Base-by-base conservation (phyloP, 1,140 invertebrate species). In the Acromyrmex heyeri region DNA sequence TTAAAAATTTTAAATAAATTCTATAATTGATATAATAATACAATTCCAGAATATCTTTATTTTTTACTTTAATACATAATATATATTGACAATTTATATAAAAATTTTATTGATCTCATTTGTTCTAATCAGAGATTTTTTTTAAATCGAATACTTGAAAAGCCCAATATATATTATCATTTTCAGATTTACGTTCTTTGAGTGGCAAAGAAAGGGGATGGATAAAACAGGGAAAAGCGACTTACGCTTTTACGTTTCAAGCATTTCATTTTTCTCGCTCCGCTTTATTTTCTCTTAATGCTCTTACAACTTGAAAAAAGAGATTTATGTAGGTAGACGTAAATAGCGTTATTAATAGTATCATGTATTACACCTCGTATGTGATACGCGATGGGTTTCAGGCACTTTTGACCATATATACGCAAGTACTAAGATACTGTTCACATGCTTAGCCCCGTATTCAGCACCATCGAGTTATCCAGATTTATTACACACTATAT, bases 261-360 rank as follows among this genome's bases (percentile, higher is more conserved):
- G 77, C 77, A 62, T 87, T 55, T 55, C 34, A 21, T 50, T 30
- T 24, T 77, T 73, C 34, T 57, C 30, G 53, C 21, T 81, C 79
- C 53, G 6, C 21, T 90, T 90, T 90, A 87, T 85, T 90, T 87
- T 34, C 55, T 44, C 16, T 44, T 34, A 77, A 78, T 62, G 76
- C 67, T 57, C 73, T 87, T 90, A 91, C 90, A 91, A 55, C 38
- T 91, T 90, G 73, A 86, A 91, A 91, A 90, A 91, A 77, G 76
- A 73, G 77, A 76, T 78, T 88, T 90, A 91, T 62, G 79, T 88
- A 85, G 70, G 59, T 85, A 90, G 88, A 90, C 70, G 85, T 90
- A 87, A 85, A 77, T 89, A 89, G 88, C 77, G 50, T 87, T 87
- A 76, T 90, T 79, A 90, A 82, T 73, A 78, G 77, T 69, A 90